These are phyloP conservation scores for Agrotis puta DNA, from an alignment of 2,888 invertebrate genomes.

Conservation along the genomic window DNA sequence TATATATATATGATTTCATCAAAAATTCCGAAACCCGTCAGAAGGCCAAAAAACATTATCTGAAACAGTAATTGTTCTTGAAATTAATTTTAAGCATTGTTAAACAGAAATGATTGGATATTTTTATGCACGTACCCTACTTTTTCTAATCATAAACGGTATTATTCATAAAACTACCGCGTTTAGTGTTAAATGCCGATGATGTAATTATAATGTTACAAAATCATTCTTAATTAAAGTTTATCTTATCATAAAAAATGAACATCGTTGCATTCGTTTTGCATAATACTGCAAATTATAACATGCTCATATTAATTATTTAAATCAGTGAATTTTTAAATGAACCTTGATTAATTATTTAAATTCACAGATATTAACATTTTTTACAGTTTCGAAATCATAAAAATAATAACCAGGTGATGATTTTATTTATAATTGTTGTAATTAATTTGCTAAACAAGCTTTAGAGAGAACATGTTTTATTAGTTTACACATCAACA, in stretches of 20 bases:
- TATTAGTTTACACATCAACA: too few relatives aligned
- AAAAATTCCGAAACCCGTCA: not conserved
- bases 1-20: too few relatives aligned
- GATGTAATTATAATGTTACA: conserved; percentile 10
- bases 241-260: not conserved
- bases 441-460: too few relatives aligned
- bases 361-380: not conserved
- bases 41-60: not conserved
- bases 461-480: too few relatives aligned
- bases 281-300: conserved; percentile 16
- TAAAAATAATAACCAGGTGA: too few relatives aligned
- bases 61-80: not conserved
- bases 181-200: not conserved
- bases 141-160: not conserved
- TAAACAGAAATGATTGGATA: not conserved
- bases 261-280: conserved; percentile 11
- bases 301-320: conserved; percentile 22
- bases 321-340: conserved; percentile 1
- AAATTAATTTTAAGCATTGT: not conserved
- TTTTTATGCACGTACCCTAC: not conserved
- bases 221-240: conserved; percentile 10
- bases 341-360: not conserved
- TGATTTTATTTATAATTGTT: not conserved
- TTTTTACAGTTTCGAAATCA: too few relatives aligned
- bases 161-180: not conserved